Evolutionary conservation across 2,888 invertebrate genomes (phyloP).

Genomic region (Meandrusa payeni): DNA sequence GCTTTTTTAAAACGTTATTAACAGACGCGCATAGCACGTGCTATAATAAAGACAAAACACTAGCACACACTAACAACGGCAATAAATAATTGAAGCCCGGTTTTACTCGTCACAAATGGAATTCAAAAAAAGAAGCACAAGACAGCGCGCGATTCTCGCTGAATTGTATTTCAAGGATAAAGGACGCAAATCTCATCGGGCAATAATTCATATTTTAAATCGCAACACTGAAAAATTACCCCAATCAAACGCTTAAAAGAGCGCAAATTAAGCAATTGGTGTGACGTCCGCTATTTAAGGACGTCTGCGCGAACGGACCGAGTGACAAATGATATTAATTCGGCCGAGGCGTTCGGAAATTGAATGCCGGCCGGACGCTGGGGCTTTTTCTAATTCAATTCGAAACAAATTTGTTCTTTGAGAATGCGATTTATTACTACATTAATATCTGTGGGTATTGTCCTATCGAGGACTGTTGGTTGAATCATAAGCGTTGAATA

Average conservation of each 20-base stretch:
- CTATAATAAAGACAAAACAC: slow-evolving; percentile 14
- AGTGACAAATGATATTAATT: slow-evolving; percentile 16
- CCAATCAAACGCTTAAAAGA: slow-evolving; percentile 32
- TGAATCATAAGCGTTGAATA: too few species aligned
- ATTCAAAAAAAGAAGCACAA: slow-evolving; percentile 1
- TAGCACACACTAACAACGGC: slow-evolving; percentile 8
- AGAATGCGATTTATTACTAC: too few species aligned
- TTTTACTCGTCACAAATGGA: slow-evolving; percentile 8
- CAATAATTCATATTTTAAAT: slow-evolving; percentile 16
- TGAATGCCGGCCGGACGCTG: slow-evolving; percentile 5
- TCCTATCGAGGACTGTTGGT: too few species aligned
- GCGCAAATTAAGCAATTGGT: slow-evolving; percentile 44
- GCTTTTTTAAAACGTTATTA: slow-evolving; percentile 53
- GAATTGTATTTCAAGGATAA: slow-evolving; percentile 16
- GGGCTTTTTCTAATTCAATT: slow-evolving; percentile 8
- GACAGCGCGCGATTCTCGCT: not conserved
- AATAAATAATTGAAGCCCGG: slow-evolving; percentile 10
- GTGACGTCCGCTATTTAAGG: slow-evolving; percentile 32
- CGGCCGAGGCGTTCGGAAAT: slow-evolving; percentile 14
- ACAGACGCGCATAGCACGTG: slow-evolving; percentile 30
- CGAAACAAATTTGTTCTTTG: slow-evolving; percentile 13
- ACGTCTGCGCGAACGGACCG: slow-evolving; percentile 22
- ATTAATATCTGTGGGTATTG: too few species aligned
- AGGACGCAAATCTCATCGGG: slow-evolving; percentile 8
- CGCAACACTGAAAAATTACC: slow-evolving; percentile 15